Base-by-base conservation (phyloP, 2,888 invertebrate species). In the Pandemis heparana region DNA sequence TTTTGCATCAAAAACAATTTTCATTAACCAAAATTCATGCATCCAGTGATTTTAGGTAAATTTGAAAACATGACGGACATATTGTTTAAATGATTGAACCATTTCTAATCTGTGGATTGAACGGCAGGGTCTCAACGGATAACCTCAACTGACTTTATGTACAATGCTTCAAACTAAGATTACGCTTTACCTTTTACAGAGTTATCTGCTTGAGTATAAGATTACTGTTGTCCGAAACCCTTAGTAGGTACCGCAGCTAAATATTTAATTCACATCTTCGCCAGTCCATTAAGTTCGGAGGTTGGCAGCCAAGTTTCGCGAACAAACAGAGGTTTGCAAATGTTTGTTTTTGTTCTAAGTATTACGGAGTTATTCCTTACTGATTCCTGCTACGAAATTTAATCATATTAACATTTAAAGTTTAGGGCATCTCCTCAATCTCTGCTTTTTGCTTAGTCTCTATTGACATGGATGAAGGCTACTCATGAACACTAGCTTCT, bases 211-310 rank as follows among this genome's bases (percentile, higher is more conserved):
- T 53, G 18, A 18, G 51, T 53, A 16, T 16, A 9, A 53, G 51
- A 53, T 53, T 53, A 53, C 16, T 5, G 18, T 9, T 53, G 16
- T 16, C n/a, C 23, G 12, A 23, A 23, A 23, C 56, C 23, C 23
- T n/a, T 56, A 56, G 7, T n/a, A 48, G 23, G 7, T n/a, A 48
- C 48, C n/a, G 18, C 9, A 39, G 39, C 18, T 61, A 38, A 61
- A 62, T 62, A 41, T 62, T 41, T 62, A 43, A 43, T 62, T 62
- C 62, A 10, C 41, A 43, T 62, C 41, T 56, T 56, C 10, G 62
- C 62, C 62, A 41, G 62, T 62, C 62, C 41, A 62, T 62, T 62
- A 62, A 62, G 60, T 39, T 62, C 41, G 41, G 62, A 10, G 62
- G 62, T 62, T 56, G 5, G 62, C 41, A 62, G 62, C 62, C 62